Conservation (phyloP, 2,113 vertebrate genomes). For the Ammodytes marinus region DNA sequence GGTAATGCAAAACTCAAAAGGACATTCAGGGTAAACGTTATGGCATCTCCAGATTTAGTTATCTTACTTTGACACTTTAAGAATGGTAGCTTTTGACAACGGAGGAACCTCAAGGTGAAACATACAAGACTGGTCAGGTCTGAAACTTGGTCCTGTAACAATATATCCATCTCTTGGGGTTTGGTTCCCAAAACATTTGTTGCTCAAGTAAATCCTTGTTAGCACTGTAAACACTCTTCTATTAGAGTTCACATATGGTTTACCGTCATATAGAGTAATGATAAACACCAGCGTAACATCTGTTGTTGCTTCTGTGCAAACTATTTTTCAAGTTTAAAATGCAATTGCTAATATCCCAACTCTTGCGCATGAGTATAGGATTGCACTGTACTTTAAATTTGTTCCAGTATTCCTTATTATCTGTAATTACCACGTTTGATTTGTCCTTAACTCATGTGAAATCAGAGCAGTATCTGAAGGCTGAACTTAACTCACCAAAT, state of each 20-base stretch:
- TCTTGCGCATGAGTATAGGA: not conserved
- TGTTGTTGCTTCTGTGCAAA: not conserved
- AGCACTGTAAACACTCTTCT: not conserved
- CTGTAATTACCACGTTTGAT: not conserved
- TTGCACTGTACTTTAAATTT: not conserved
- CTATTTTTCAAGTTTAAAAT: slow-evolving; percentile 6
- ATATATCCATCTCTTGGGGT: not conserved
- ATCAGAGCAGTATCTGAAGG: slow-evolving; percentile 4
- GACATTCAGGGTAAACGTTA: slow-evolving; percentile 50
- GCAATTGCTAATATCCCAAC: not conserved
- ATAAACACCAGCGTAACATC: slow-evolving; percentile 8
- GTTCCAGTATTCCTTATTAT: not conserved
- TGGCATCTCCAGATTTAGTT: slow-evolving; percentile 62
- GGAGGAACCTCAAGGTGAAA: slow-evolving; percentile 7
- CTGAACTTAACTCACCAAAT: not conserved
- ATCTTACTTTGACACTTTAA: slow-evolving; percentile 59
- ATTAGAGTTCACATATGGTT: not conserved
- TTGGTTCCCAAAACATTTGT: slow-evolving; percentile 54
- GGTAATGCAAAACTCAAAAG: slow-evolving; percentile 15
- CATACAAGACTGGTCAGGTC: not conserved
- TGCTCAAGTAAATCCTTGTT: slow-evolving; percentile 41
- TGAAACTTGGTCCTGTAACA: slow-evolving; percentile 36
- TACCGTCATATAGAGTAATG: not conserved
- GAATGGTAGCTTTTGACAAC: slow-evolving; percentile 25
- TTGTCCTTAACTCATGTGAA: not conserved